Percentiles rank a stretch among this genome's conserved stretches.
Conservation (phyloP, 2,888 invertebrate species). For the Rugalucina vietnamica region DNA sequence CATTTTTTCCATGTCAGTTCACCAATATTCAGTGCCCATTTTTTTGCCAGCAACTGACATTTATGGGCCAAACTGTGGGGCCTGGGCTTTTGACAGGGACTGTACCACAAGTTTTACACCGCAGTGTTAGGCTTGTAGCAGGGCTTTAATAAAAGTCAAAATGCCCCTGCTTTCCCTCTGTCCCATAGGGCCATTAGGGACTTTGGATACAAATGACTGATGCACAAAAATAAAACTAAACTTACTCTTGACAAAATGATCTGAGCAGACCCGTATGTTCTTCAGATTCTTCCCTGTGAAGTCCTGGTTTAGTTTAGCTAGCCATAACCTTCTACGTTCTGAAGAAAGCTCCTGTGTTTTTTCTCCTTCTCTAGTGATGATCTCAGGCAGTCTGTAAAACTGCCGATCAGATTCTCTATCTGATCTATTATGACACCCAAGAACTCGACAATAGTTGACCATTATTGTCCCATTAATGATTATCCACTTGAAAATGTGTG, state of each 20-base stretch:
- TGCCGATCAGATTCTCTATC: conserved; percentile 3
- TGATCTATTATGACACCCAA: conserved; percentile 7
- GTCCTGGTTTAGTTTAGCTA: conserved; percentile 21
- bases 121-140: too few relatives aligned
- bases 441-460: conserved; percentile 21
- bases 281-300: conserved; percentile 28
- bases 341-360: background rate
- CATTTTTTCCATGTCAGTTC: too few relatives aligned
- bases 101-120: too few relatives aligned
- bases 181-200: too few relatives aligned
- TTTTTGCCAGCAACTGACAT: too few relatives aligned
- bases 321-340: conserved; percentile 25
- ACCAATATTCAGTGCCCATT: too few relatives aligned
- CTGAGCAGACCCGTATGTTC: conserved; percentile 28
- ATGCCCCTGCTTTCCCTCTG: too few relatives aligned
- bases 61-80: too few relatives aligned
- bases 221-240: background rate
- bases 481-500: background rate
- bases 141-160: too few relatives aligned
- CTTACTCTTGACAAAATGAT: conserved; percentile 21
- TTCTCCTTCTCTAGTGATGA: conserved; percentile 11
- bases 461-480: too few relatives aligned
- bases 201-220: too few relatives aligned
- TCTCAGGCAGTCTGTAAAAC: background rate
- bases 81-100: too few relatives aligned